These are phyloP conservation scores for Apamea monoglypha DNA, from an alignment of 2,888 invertebrate species.

Conservation along the genomic window DNA sequence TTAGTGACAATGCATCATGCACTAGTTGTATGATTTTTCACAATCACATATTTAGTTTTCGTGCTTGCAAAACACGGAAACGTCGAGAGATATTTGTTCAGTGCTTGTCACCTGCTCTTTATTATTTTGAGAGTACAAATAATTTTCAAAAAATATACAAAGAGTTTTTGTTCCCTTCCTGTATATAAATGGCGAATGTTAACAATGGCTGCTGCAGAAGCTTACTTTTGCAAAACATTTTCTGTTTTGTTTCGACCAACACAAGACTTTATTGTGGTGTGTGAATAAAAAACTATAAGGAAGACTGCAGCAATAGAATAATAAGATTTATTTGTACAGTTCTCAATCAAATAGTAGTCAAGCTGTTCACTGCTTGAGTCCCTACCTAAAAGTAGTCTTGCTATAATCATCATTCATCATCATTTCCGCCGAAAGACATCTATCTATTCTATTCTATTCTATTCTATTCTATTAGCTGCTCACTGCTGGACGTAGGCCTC, in stretches of 20 bases:
- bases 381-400: background rate
- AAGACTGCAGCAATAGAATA: slow-evolving; percentile 9
- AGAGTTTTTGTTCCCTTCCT: slow-evolving; percentile 37
- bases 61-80: slow-evolving; percentile 23
- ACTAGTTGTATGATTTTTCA: slow-evolving; percentile 22
- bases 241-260: slow-evolving; percentile 37
- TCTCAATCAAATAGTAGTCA: background rate
- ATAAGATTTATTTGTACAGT: background rate
- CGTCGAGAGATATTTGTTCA: background rate
- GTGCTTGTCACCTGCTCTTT: slow-evolving; percentile 3
- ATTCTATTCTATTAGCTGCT: too few species aligned
- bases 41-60: slow-evolving; percentile 4
- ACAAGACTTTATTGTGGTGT: slow-evolving; percentile 28
- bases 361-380: background rate
- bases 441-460: too few species aligned
- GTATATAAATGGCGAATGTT: slow-evolving; percentile 34
- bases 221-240: slow-evolving; percentile 47
- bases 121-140: slow-evolving; percentile 17
- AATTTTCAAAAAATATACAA: slow-evolving; percentile 5
- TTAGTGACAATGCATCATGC: slow-evolving; percentile 38
- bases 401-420: background rate
- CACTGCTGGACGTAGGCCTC: background rate
- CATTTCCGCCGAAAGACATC: background rate
- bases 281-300: slow-evolving; percentile 16
- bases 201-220: slow-evolving; percentile 49